These are phyloP conservation scores for Xenopus petersii DNA, from an alignment of 2,797 vertebrate species.

Conservation along the genomic window DNA sequence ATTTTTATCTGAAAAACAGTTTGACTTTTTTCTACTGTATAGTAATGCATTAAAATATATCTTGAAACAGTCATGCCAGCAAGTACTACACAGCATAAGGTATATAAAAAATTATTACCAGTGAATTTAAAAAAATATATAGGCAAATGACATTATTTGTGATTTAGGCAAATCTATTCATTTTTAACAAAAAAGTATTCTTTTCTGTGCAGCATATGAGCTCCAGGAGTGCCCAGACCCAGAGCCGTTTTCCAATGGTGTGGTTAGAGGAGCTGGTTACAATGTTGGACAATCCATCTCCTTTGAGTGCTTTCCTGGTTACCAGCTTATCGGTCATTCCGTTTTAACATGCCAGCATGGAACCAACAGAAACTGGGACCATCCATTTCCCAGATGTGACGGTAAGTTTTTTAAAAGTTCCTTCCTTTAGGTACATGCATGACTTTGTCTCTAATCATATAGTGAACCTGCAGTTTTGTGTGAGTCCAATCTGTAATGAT, in stretches of 20 bases:
- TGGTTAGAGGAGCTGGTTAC: conserved; percentile 90
- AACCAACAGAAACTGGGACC: conserved; percentile 94
- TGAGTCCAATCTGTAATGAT: too few relatives aligned
- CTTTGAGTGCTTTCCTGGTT: conserved; percentile 92
- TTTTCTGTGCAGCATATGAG: conserved; percentile 72
- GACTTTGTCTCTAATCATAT: too few relatives aligned
- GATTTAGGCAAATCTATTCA: too few relatives aligned
- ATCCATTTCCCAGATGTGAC: conserved; percentile 91
- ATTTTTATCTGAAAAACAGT: too few relatives aligned
- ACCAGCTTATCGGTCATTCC: conserved; percentile 83
- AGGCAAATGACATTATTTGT: too few relatives aligned
- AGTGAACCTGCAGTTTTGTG: too few relatives aligned
- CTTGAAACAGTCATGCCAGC: too few relatives aligned
- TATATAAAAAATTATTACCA: too few relatives aligned
- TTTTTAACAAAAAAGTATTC: neutral
- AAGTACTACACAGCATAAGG: too few relatives aligned
- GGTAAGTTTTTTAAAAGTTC: conserved; percentile 66
- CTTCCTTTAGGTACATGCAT: neutral
- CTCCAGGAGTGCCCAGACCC: conserved; percentile 94
- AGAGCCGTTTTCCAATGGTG: conserved; percentile 86
- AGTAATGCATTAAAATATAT: too few relatives aligned
- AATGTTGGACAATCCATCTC: conserved; percentile 97
- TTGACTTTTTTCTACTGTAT: too few relatives aligned
- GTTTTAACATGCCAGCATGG: conserved; percentile 95
- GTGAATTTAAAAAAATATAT: too few relatives aligned